These are phyloP conservation scores for Conus ventricosus DNA, from an alignment of 1,140 invertebrate genomes.

Conservation along the genomic window DNA sequence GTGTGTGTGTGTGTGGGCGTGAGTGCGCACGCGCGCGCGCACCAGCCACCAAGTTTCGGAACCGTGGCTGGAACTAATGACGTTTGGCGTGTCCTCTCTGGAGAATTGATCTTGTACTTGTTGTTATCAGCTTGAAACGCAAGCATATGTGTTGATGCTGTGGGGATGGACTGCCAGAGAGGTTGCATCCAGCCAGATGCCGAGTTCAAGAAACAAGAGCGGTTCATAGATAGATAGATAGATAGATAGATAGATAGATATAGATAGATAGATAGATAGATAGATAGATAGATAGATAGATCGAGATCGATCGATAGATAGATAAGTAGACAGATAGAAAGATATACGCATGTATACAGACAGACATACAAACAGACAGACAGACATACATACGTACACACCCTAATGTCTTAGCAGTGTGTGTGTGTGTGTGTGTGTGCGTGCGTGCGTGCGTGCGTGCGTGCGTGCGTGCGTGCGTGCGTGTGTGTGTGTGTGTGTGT, in stretches of 20 bases:
- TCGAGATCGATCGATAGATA: neutral
- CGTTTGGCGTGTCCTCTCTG: too few species aligned
- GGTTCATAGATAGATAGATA: neutral
- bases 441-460: neutral
- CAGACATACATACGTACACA: neutral
- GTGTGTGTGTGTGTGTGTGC: neutral
- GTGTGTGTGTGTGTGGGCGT: too few species aligned
- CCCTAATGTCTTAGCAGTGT: neutral
- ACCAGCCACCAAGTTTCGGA: too few species aligned
- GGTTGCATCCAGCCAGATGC: too few species aligned
- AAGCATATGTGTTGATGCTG: too few species aligned
- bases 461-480: neutral
- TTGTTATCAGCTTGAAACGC: too few species aligned
- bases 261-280: neutral
- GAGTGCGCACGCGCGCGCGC: too few species aligned
- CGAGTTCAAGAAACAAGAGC: neutral
- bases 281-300: neutral
- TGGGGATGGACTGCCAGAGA: too few species aligned
- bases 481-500: too few species aligned
- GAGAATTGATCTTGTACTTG: too few species aligned
- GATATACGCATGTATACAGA: neutral
- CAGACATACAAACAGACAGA: neutral
- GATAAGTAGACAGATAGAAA: neutral
- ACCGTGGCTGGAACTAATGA: too few species aligned
- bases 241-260: neutral